Evolutionary conservation across 1,140 invertebrate genomes (phyloP).

Genomic region (Drosophila subobscura): DNA sequence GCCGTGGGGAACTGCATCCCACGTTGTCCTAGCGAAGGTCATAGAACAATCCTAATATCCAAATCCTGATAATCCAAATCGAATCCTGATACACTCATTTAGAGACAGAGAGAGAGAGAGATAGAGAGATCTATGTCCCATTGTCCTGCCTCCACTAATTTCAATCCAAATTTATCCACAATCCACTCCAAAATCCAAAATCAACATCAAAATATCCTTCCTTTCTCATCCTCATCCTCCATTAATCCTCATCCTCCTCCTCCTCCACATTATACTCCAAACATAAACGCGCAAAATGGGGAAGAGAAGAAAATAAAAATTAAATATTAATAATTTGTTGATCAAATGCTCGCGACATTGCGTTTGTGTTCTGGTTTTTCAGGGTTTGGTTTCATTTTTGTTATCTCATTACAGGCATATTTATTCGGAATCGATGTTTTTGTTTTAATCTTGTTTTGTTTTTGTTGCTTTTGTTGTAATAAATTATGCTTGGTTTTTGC

Average conservation of each 20-base stretch:
- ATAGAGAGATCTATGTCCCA: constrained; percentile 3
- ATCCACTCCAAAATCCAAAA: constrained; percentile 63
- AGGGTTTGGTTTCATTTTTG: constrained; percentile 15
- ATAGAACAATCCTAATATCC: constrained; percentile 58
- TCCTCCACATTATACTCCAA: constrained; percentile 71
- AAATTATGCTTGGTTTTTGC: constrained; percentile 48
- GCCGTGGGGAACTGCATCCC: constrained; percentile 62
- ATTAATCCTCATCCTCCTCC: constrained; percentile 61
- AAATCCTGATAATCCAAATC: constrained; percentile 57
- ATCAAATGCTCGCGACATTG: constrained; percentile 44
- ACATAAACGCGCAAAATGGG: constrained; percentile 76
- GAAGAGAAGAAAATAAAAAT: constrained; percentile 81
- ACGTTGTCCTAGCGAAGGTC: constrained; percentile 68
- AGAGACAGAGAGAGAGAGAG: constrained; percentile 26
- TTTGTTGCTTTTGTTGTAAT: constrained; percentile 39
- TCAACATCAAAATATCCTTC: constrained; percentile 69
- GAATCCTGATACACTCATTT: constrained; percentile 47
- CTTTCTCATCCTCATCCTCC: constrained; percentile 57
- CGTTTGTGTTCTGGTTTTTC: constrained; percentile 49
- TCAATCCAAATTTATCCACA: constrained; percentile 58
- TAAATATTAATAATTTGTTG: constrained; percentile 74
- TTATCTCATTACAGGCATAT: constrained; percentile 59
- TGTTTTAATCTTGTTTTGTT: constrained; percentile 19
- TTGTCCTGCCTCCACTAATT: constrained; percentile 66
- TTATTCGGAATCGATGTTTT: constrained; percentile 65